These are phyloP conservation scores for Lagodon rhomboides DNA, from an alignment of 2,797 vertebrate genomes.

Conservation along the genomic window DNA sequence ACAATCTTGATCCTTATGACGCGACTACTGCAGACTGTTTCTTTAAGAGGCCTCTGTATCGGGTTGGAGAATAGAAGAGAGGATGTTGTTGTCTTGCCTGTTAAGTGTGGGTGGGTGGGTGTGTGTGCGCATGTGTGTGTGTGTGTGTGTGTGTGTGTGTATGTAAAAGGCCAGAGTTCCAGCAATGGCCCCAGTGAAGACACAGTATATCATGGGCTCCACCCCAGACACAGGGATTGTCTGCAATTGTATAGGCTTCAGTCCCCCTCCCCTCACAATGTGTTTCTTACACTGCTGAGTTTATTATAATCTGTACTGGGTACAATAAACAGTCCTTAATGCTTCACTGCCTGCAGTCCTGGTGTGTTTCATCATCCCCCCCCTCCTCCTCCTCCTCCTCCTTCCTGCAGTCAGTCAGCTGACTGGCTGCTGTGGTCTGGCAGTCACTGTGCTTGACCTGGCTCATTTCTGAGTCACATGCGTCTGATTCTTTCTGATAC, in stretches of 20 bases:
- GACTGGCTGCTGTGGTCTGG: constrained; percentile 55
- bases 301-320: constrained; percentile 94
- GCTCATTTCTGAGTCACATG: constrained; percentile 72
- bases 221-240: constrained; percentile 54
- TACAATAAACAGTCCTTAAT: constrained; percentile 95
- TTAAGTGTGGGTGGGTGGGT: constrained; percentile 13
- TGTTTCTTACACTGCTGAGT: constrained; percentile 91
- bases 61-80: constrained; percentile 40
- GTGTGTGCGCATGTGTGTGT: not conserved
- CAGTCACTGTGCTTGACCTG: constrained; percentile 65
- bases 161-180: constrained; percentile 55
- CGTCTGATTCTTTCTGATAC: constrained; percentile 39
- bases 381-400: not conserved
- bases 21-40: constrained; percentile 72
- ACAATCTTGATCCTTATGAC: constrained; percentile 54
- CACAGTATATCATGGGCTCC: constrained; percentile 47
- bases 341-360: constrained; percentile 80
- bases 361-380: constrained; percentile 58
- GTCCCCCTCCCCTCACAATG: constrained; percentile 69
- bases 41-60: constrained; percentile 42
- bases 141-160: not conserved
- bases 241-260: constrained; percentile 83
- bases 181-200: constrained; percentile 38
- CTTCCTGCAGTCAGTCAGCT: constrained; percentile 45
- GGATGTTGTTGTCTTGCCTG: constrained; percentile 54